Evolutionary conservation across 2,797 vertebrate genomes (phyloP).

Genomic region (Artibeus lituratus): DNA sequence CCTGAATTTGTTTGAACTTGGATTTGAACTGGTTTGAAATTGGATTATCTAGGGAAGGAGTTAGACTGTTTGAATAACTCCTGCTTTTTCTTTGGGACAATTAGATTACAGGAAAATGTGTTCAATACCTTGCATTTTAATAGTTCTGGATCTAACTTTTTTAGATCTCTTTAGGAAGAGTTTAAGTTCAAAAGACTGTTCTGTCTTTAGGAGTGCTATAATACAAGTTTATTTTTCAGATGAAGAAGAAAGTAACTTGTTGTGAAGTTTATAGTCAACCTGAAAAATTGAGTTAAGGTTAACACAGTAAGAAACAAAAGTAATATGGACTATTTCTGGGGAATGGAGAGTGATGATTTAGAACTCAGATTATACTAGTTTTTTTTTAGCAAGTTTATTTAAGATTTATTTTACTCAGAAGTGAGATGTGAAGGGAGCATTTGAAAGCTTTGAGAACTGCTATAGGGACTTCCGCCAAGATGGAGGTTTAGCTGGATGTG

Average conservation of each 20-base stretch:
- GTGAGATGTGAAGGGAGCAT: neutral
- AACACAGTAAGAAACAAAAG: neutral
- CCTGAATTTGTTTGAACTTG: neutral
- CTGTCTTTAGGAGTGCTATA: neutral
- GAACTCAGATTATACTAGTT: neutral
- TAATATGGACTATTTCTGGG: neutral
- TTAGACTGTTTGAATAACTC: neutral
- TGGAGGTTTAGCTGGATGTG: too few species aligned
- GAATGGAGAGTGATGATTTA: neutral
- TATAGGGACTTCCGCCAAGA: too few species aligned
- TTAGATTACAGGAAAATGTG: neutral
- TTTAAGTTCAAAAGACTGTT: constrained; percentile 33
- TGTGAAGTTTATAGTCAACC: neutral
- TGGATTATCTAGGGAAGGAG: neutral
- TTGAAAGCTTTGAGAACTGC: neutral
- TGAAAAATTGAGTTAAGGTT: constrained; percentile 28
- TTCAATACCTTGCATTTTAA: neutral
- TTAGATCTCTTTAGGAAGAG: neutral
- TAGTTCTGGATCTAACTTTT: neutral
- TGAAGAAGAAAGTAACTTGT: neutral
- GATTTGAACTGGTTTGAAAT: neutral
- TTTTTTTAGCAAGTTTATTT: neutral
- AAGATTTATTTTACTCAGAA: constrained; percentile 17
- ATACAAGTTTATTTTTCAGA: constrained; percentile 7
- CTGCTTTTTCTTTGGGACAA: constrained; percentile 4